Percentiles rank a stretch among this genome's conserved stretches.
phyloP scores from a whole-genome alignment of 1,140 invertebrate species.

The Drosophila sucinea region DNA sequence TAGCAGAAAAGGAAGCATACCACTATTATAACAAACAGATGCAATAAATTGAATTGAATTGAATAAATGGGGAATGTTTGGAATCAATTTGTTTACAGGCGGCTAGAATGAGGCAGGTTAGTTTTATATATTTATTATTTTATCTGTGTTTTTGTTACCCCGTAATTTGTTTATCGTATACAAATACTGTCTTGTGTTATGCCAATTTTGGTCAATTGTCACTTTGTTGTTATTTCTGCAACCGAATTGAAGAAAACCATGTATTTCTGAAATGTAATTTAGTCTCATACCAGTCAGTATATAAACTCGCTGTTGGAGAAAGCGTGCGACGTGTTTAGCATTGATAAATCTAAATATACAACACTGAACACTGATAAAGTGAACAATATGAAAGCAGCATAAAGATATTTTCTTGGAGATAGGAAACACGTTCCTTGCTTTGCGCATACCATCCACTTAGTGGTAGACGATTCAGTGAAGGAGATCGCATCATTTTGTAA shows the following conservation, averaged over 20 bases:
- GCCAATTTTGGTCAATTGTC: conserved; percentile 16
- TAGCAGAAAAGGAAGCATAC: too few species aligned
- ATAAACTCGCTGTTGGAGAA: conserved; percentile 21
- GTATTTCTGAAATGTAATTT: conserved; percentile 24
- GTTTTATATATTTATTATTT: conserved; percentile 14
- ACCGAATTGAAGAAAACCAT: conserved; percentile 14
- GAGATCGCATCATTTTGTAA: conserved; percentile 21
- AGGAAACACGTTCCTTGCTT: conserved; percentile 25
- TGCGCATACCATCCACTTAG: conserved; percentile 30
- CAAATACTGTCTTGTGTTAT: conserved; percentile 18
- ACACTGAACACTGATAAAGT: conserved; percentile 31
- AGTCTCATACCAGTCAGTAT: conserved; percentile 35
- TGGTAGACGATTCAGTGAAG: conserved; percentile 27
- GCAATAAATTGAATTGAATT: too few species aligned
- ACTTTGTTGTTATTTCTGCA: conserved; percentile 24
- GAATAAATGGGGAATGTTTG: conserved; percentile 1
- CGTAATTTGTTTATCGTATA: conserved; percentile 17
- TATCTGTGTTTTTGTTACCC: conserved; percentile 22
- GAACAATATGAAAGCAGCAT: conserved; percentile 32
- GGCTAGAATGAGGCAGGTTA: conserved; percentile 20
- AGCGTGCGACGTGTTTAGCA: conserved; percentile 23
- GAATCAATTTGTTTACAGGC: conserved; percentile 25
- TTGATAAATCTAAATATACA: conserved; percentile 22
- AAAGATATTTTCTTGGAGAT: conserved; percentile 24
- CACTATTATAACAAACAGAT: too few species aligned